These are phyloP conservation scores for Limnodromus scolopaceus DNA, from an alignment of 2,797 vertebrate genomes.

Conservation along the genomic window DNA sequence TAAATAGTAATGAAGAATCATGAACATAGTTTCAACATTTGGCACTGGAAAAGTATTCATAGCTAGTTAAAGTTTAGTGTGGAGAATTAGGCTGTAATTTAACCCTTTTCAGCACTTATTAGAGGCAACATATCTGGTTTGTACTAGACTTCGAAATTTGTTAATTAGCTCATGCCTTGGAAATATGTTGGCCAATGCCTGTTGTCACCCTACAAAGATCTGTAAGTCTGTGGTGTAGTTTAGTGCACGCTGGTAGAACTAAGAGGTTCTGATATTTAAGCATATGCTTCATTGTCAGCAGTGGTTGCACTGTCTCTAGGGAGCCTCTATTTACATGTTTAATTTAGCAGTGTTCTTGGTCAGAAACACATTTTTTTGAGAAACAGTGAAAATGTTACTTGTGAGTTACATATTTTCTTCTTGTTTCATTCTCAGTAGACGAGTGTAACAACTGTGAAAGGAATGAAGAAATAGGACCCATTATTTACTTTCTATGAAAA, in stretches of 20 bases:
- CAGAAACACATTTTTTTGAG: not conserved
- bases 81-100: not conserved
- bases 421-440: not conserved
- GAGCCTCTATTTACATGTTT: not conserved
- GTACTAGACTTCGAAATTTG: not conserved
- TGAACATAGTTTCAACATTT: not conserved
- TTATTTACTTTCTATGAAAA: not conserved
- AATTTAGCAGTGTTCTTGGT: not conserved
- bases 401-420: not conserved
- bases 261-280: not conserved
- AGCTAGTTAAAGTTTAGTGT: not conserved
- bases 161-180: not conserved
- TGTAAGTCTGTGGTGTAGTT: not conserved
- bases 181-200: not conserved
- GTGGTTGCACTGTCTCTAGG: not conserved
- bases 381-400: not conserved
- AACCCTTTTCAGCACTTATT: not conserved
- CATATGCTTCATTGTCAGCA: not conserved
- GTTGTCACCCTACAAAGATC: not conserved
- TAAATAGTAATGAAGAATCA: not conserved
- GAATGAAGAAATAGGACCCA: not conserved
- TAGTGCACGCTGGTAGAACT: not conserved
- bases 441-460: not conserved
- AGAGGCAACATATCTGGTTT: not conserved
- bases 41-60: not conserved